These are phyloP conservation scores for Anomalospiza imberbis DNA, from an alignment of 2,797 vertebrate genomes.

Conservation along the genomic window DNA sequence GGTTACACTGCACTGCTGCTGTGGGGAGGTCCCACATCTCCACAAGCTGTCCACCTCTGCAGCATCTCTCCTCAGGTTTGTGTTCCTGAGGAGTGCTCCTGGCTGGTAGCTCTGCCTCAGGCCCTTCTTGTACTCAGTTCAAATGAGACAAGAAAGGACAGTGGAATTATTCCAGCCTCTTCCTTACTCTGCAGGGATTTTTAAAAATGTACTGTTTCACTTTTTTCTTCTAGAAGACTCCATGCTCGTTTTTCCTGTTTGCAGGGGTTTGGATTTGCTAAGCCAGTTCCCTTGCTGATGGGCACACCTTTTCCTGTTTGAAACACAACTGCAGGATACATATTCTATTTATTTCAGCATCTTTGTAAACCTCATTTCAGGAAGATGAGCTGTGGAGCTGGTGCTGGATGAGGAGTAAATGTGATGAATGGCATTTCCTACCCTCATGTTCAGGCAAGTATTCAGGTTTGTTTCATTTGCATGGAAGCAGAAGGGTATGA, in stretches of 20 bases:
- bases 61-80: background rate
- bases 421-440: background rate
- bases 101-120: conserved; percentile 23
- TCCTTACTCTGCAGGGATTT: background rate
- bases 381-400: background rate
- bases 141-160: background rate
- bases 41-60: background rate
- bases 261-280: background rate
- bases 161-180: background rate
- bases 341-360: background rate
- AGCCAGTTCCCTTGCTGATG: background rate
- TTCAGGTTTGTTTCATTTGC: background rate
- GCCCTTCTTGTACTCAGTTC: background rate
- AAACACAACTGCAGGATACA: background rate
- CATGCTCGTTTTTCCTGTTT: background rate
- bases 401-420: background rate
- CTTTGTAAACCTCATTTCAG: background rate
- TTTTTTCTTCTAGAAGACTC: background rate
- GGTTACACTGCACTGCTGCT: background rate
- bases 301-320: background rate
- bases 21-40: background rate
- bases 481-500: background rate
- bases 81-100: background rate
- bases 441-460: background rate
- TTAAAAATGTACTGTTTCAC: background rate